phyloP scores from a whole-genome alignment of 2,113 vertebrate genomes.

The Piaya cayana region DNA sequence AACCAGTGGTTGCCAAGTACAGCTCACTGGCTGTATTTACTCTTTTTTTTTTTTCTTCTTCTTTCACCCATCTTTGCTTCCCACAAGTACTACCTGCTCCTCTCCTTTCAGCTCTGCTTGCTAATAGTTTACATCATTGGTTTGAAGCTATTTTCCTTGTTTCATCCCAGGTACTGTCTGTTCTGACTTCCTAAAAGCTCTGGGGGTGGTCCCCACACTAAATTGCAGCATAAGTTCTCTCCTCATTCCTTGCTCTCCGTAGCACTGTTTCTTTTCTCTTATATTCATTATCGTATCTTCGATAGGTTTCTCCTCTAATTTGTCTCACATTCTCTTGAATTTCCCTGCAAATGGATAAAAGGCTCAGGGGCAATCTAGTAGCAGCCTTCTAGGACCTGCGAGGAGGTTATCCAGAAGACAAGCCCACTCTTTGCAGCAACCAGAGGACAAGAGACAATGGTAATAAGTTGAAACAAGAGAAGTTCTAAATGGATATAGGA shows the following conservation, averaged over 20 bases:
- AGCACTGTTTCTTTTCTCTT: neutral
- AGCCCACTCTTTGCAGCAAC: fast-evolving
- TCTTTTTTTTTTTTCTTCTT: neutral
- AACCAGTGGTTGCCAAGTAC: neutral
- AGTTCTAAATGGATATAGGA: neutral
- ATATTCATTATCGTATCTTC: neutral
- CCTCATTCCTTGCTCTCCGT: neutral
- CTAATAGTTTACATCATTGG: neutral
- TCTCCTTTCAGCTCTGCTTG: neutral
- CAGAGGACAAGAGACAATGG: neutral
- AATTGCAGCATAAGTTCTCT: neutral
- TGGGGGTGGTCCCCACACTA: neutral
- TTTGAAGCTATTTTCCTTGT: neutral
- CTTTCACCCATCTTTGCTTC: neutral
- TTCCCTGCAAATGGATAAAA: neutral
- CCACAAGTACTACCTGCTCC: neutral
- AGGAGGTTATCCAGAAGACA: neutral
- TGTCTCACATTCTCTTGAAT: fast-evolving
- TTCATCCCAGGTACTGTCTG: neutral
- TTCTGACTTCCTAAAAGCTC: neutral
- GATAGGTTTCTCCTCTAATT: neutral
- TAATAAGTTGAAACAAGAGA: neutral
- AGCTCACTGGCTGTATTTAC: neutral
- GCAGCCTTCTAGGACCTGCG: neutral
- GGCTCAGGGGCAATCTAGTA: neutral